phyloP scores from a whole-genome alignment of 2,888 invertebrate genomes.

The Pollenia griseotomentosa region DNA sequence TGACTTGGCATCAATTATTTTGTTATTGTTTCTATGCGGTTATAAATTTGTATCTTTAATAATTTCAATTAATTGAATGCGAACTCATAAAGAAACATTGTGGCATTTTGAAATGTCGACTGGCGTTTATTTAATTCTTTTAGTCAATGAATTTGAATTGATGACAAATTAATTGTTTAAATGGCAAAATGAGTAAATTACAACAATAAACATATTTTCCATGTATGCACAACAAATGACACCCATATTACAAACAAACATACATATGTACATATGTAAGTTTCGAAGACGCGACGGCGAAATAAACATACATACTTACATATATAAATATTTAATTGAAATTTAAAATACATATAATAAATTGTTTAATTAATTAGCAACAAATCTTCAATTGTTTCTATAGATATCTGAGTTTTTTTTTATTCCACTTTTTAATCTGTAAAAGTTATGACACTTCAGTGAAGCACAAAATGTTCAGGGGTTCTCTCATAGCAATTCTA shows the following conservation, averaged over 20 bases:
- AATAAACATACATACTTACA: no score
- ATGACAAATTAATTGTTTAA: slow-evolving; percentile 49
- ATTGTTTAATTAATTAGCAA: no score
- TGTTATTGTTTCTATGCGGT: slow-evolving; percentile 9
- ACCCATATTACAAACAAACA: not conserved
- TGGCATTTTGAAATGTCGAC: not conserved
- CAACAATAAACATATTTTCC: not conserved
- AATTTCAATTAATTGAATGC: slow-evolving; percentile 29
- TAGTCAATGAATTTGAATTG: slow-evolving; percentile 58
- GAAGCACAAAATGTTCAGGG: no score
- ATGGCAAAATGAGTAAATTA: slow-evolving; percentile 34
- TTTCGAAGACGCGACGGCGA: not conserved
- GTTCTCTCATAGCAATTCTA: no score
- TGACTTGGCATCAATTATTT: not conserved
- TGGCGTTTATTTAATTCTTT: slow-evolving; percentile 2
- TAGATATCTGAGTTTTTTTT: no score
- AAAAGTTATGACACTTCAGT: no score
- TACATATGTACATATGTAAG: not conserved
- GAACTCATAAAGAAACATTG: slow-evolving; percentile 12
- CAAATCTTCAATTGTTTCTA: no score
- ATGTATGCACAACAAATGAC: not conserved
- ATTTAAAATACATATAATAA: no score
- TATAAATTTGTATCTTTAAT: slow-evolving; percentile 27
- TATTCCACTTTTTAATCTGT: no score
- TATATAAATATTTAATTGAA: no score